Conservation (phyloP, 2,113 vertebrate genomes). For the Callionymus lyra region DNA sequence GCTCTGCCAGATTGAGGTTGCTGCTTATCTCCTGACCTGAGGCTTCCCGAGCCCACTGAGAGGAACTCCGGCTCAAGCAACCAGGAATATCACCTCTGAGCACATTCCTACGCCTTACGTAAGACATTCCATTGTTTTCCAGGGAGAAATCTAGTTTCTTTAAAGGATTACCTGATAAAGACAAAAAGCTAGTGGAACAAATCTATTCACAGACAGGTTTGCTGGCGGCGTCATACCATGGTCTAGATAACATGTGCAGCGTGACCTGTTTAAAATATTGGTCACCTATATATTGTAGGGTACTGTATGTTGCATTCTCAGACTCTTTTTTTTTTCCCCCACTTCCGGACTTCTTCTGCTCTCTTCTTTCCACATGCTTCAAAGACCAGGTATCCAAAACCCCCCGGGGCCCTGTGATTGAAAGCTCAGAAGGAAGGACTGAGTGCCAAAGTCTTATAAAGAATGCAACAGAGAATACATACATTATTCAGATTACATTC, state of each 20-base stretch:
- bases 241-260: background rate
- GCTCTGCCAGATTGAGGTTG: conserved; percentile 9
- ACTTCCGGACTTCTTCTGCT: conserved; percentile 49
- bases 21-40: conserved; percentile 37
- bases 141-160: background rate
- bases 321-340: conserved; percentile 41
- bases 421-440: conserved; percentile 60
- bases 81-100: conserved; percentile 22
- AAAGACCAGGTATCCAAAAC: conserved; percentile 66
- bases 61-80: conserved; percentile 21
- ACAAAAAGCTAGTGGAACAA: background rate
- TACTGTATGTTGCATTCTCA: conserved; percentile 32
- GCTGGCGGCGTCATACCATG: background rate
- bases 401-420: conserved; percentile 56
- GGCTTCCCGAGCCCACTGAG: conserved; percentile 27
- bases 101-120: conserved; percentile 14
- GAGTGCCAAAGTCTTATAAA: conserved; percentile 63
- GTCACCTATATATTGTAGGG: conserved; percentile 35
- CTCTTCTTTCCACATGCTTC: conserved; percentile 47
- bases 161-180: conserved; percentile 1
- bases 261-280: conserved; percentile 19
- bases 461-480: conserved; percentile 66
- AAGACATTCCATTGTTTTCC: conserved; percentile 15
- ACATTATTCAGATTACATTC: conserved; percentile 64
- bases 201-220: background rate